Conservation (phyloP, 2,113 vertebrate species). For the Megaleporinus macrocephalus region DNA sequence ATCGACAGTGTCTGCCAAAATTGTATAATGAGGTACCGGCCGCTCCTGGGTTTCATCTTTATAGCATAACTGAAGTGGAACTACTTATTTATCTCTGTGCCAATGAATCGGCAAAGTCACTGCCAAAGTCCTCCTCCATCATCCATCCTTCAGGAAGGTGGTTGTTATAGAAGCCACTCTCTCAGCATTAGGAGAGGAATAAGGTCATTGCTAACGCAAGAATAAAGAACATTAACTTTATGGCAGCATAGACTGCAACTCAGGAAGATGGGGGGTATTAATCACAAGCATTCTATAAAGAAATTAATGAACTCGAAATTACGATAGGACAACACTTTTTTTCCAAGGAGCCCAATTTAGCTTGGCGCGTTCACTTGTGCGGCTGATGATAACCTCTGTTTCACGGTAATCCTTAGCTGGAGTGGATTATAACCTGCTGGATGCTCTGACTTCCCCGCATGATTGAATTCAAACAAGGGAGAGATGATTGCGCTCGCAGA, state of each 20-base stretch:
- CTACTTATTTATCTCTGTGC: slow-evolving; percentile 1
- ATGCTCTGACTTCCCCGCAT: neutral
- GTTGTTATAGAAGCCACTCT: neutral
- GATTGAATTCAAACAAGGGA: slow-evolving; percentile 31
- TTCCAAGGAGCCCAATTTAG: neutral
- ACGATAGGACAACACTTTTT: neutral
- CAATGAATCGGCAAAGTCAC: slow-evolving; percentile 25
- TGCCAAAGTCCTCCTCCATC: slow-evolving; percentile 1
- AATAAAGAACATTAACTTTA: slow-evolving; percentile 2
- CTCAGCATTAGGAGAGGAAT: neutral
- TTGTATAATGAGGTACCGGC: slow-evolving; percentile 5
- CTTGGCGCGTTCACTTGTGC: neutral
- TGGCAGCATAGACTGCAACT: neutral
- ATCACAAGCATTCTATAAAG: neutral
- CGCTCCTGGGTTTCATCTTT: neutral
- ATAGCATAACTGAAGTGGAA: neutral
- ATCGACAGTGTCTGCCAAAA: slow-evolving; percentile 9
- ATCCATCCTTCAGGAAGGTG: slow-evolving; percentile 11
- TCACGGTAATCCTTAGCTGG: slow-evolving; percentile 11
- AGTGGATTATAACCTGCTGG: slow-evolving; percentile 16
- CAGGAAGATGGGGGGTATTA: neutral
- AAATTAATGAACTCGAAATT: slow-evolving; percentile 1
- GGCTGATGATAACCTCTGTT: slow-evolving; percentile 4
- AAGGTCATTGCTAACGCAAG: neutral
- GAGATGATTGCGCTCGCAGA: slow-evolving; percentile 12